Evolutionary conservation across 2,113 vertebrate genomes (phyloP).

Genomic region (Paraplagusia blochii): DNA sequence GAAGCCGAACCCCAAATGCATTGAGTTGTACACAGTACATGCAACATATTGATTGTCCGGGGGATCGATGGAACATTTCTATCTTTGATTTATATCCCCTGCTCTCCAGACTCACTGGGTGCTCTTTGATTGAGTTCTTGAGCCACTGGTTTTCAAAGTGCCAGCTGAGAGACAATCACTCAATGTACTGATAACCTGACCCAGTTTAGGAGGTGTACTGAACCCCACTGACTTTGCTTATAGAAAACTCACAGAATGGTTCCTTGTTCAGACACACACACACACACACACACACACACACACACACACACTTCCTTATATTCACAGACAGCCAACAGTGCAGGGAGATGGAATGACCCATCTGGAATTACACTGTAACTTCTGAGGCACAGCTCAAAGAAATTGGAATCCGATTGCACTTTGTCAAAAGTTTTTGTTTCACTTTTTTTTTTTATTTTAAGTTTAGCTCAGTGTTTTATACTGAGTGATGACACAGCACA

Average conservation of each 20-base stretch:
- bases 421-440: too few species aligned
- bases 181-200: conserved; percentile 57
- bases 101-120: conserved; percentile 33
- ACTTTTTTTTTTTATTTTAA: too few species aligned
- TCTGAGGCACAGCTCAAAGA: too few species aligned
- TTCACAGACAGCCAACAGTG: too few species aligned
- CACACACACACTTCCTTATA: background rate
- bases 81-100: conserved; percentile 62
- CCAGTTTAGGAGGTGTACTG: conserved; percentile 43
- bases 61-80: conserved; percentile 60
- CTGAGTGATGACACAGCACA: too few species aligned
- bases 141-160: conserved; percentile 50
- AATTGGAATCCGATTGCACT: too few species aligned
- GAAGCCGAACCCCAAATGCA: conserved; percentile 35
- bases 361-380: too few species aligned
- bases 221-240: conserved; percentile 26
- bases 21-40: conserved; percentile 42
- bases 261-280: conserved; percentile 7
- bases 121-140: conserved; percentile 62
- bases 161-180: conserved; percentile 50
- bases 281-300: conserved; percentile 1
- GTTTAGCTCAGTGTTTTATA: too few species aligned
- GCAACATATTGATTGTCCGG: conserved; percentile 51
- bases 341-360: too few species aligned
- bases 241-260: conserved; percentile 30